phyloP scores from a whole-genome alignment of 2,113 vertebrate genomes.

The Lichenostomus cassidix region DNA sequence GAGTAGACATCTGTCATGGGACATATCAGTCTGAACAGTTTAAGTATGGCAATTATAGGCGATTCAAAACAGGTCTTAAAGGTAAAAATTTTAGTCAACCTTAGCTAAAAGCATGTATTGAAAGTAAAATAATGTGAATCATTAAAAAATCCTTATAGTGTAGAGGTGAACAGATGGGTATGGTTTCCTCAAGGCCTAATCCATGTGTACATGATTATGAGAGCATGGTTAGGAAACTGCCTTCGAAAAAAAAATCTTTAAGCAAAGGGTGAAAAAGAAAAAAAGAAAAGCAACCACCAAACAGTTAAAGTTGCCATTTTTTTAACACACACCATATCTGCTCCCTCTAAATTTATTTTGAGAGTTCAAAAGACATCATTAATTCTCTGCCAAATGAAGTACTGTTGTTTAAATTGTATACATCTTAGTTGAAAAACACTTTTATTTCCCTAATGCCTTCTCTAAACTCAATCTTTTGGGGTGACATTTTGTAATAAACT shows the following conservation, averaged over 20 bases:
- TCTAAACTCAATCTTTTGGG: background rate
- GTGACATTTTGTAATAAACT: background rate
- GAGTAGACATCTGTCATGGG: background rate
- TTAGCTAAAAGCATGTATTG: conserved; percentile 23
- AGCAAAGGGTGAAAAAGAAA: background rate
- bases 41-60: background rate
- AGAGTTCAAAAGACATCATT: conserved; percentile 10
- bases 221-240: background rate
- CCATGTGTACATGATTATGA: background rate
- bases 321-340: background rate
- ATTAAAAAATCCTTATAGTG: background rate
- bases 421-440: background rate
- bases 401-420: conserved; percentile 14
- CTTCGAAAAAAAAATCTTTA: background rate
- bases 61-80: background rate
- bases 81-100: background rate
- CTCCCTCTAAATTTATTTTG: conserved; percentile 11
- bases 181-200: background rate
- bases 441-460: background rate
- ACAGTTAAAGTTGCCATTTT: background rate
- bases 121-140: conserved; percentile 6
- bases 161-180: background rate
- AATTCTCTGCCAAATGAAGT: conserved; percentile 7
- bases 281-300: background rate
- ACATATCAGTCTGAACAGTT: background rate